These are phyloP conservation scores for Xanthia icteritia DNA, from an alignment of 2,888 invertebrate species.

Conservation along the genomic window DNA sequence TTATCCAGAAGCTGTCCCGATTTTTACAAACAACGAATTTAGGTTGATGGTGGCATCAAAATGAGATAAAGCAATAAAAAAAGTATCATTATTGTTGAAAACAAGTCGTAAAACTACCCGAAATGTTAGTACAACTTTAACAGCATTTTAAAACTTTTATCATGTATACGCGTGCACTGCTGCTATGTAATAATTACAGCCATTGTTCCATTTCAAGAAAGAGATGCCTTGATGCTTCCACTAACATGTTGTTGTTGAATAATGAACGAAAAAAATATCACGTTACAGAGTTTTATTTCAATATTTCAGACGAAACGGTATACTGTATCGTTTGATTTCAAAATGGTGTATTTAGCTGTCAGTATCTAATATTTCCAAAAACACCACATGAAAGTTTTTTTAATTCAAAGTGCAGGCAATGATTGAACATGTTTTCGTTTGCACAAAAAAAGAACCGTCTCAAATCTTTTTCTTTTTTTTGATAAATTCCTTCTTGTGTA, in stretches of 20 bases:
- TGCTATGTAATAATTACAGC: constrained; percentile 18
- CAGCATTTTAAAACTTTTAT: constrained; percentile 52
- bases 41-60: constrained; percentile 62
- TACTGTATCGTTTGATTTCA: background rate
- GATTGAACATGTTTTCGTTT: constrained; percentile 5
- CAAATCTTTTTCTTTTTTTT: constrained; percentile 7
- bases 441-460: background rate
- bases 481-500: constrained; percentile 26
- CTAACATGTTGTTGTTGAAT: constrained; percentile 15
- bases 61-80: constrained; percentile 60
- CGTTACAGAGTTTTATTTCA: constrained; percentile 3
- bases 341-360: background rate
- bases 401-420: background rate
- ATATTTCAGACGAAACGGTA: background rate
- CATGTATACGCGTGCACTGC: constrained; percentile 22
- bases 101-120: constrained; percentile 58
- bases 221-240: constrained; percentile 21
- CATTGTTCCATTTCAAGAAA: constrained; percentile 53
- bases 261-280: constrained; percentile 26
- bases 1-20: constrained; percentile 6
- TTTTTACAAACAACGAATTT: constrained; percentile 46
- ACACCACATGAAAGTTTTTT: background rate
- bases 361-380: background rate
- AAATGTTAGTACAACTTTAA: constrained; percentile 54
- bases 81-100: constrained; percentile 57